Evolutionary conservation across 2,888 invertebrate genomes (phyloP).

Genomic region (Sisyra nigra): DNA sequence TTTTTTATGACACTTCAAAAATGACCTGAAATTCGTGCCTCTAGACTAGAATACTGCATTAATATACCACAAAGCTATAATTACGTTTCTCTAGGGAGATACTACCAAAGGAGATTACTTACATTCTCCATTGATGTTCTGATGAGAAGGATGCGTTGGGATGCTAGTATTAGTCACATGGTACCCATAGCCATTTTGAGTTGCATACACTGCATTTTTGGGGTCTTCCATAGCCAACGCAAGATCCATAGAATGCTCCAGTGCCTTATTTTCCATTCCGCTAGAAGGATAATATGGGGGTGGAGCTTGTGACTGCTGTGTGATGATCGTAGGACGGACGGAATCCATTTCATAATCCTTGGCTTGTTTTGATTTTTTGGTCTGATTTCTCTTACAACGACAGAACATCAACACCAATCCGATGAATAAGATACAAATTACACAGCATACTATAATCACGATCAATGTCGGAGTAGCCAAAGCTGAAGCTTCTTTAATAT

Average conservation of each 20-base stretch:
- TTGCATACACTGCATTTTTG: slow-evolving; percentile 68
- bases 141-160: slow-evolving; percentile 40
- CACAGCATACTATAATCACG: slow-evolving; percentile 61
- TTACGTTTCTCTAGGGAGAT: no score
- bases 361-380: slow-evolving; percentile 61
- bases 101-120: no score
- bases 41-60: no score
- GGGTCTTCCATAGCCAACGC: slow-evolving; percentile 71
- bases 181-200: slow-evolving; percentile 74
- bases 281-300: slow-evolving; percentile 80
- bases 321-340: slow-evolving; percentile 67
- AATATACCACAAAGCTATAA: no score
- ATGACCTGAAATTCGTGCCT: no score
- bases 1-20: no score
- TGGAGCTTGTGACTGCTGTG: slow-evolving; percentile 75
- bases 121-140: slow-evolving; percentile 68
- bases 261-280: slow-evolving; percentile 80
- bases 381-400: slow-evolving; percentile 65
- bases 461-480: slow-evolving; percentile 63
- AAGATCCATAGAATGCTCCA: slow-evolving; percentile 78
- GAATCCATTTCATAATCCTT: slow-evolving; percentile 89
- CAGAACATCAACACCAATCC: slow-evolving; percentile 69
- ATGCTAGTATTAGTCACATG: slow-evolving; percentile 55
- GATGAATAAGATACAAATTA: slow-evolving; percentile 63
- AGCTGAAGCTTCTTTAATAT: slow-evolving; percentile 61